Evolutionary conservation across 1,140 invertebrate genomes (phyloP).

Genomic region (Hyles euphorbiae): DNA sequence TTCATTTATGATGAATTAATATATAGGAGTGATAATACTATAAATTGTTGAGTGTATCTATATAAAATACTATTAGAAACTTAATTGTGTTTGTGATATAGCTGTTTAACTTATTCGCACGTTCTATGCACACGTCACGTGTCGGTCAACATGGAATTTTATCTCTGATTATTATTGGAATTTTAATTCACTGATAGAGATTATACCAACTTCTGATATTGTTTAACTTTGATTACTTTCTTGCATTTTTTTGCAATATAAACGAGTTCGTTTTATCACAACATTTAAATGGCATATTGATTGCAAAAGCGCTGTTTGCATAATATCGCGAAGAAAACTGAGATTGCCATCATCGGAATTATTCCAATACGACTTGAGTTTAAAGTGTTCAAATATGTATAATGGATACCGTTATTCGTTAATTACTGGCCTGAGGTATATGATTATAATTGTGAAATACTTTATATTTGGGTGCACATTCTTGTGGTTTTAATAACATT

Average conservation of each 20-base stretch:
- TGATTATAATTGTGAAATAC: slow-evolving; percentile 6
- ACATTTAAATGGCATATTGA: slow-evolving; percentile 2
- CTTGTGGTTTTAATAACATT: not conserved
- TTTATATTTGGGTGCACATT: not conserved
- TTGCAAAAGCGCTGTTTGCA: no score
- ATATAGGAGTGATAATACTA: no score
- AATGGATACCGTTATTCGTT: not conserved
- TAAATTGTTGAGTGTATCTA: no score
- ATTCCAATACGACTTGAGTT: no score
- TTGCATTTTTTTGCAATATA: no score
- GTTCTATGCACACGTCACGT: not conserved
- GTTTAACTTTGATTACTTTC: no score
- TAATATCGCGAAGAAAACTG: no score
- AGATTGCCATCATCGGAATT: no score
- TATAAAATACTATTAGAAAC: no score
- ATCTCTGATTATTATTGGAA: slow-evolving; percentile 1
- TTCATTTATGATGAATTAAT: no score
- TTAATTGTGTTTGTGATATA: no score
- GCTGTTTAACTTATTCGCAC: not conserved
- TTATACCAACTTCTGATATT: not conserved
- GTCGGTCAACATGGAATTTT: not conserved
- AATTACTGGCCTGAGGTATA: slow-evolving; percentile 2
- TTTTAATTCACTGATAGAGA: slow-evolving; percentile 1
- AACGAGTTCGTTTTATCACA: not conserved
- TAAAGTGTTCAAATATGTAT: no score